Conservation (phyloP, 1,140 invertebrate genomes). For the Pseudomyrmex dendroicus region DNA sequence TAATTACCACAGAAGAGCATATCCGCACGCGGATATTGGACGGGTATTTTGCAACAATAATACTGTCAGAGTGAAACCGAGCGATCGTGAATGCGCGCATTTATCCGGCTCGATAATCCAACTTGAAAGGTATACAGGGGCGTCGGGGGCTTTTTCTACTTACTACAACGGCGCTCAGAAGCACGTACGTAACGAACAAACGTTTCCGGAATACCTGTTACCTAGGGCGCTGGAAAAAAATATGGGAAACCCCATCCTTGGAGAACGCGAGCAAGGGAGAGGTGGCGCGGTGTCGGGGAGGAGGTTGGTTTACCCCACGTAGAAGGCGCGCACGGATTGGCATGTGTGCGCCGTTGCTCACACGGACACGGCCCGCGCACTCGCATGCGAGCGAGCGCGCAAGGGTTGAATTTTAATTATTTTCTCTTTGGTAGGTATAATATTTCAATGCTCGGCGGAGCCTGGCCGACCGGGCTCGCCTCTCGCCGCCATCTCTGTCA, state of each 20-base stretch:
- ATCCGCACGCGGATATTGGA: constrained; percentile 36
- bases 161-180: constrained; percentile 71
- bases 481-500: constrained; percentile 83
- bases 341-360: constrained; percentile 52
- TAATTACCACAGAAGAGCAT: constrained; percentile 34
- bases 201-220: constrained; percentile 83
- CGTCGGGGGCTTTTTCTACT: constrained; percentile 71
- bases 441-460: constrained; percentile 84
- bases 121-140: constrained; percentile 50
- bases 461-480: constrained; percentile 77
- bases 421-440: constrained; percentile 85
- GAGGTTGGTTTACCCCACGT: constrained; percentile 61
- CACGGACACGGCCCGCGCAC: constrained; percentile 37
- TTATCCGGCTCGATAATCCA: constrained; percentile 59
- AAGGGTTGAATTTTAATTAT: constrained; percentile 86
- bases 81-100: constrained; percentile 56
- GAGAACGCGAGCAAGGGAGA: constrained; percentile 60
- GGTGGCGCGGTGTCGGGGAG: constrained; percentile 45
- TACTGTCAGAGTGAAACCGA: constrained; percentile 53
- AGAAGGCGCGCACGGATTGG: constrained; percentile 43
- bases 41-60: constrained; percentile 48
- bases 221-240: constrained; percentile 82
- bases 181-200: constrained; percentile 80
- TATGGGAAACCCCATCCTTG: constrained; percentile 80
- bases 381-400: constrained; percentile 76